phyloP scores from a whole-genome alignment of 2,888 invertebrate genomes.

The Callimorpha dominula region DNA sequence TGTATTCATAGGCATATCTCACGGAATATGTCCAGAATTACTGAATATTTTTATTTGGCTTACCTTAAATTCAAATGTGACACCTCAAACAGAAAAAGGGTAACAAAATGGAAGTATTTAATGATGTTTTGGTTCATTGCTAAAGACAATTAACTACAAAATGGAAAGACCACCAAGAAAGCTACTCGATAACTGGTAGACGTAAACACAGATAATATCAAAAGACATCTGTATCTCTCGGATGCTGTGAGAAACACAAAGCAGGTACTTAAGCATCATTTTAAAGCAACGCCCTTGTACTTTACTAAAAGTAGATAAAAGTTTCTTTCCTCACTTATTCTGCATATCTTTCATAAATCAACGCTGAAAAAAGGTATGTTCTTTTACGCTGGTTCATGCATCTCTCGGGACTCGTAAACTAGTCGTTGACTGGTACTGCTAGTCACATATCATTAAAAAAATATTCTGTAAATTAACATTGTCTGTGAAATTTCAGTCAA shows the following conservation, averaged over 20 bases:
- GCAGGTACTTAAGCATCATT: not conserved
- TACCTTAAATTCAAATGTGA: not conserved
- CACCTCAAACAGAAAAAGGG: not conserved
- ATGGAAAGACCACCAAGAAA: not conserved
- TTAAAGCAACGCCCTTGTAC: not conserved
- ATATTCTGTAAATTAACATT: no score
- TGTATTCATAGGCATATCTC: not conserved
- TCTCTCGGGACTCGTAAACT: no score
- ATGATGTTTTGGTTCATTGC: not conserved
- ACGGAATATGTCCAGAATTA: not conserved
- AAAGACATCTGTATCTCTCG: not conserved
- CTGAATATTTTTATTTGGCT: not conserved
- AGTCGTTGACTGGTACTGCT: no score
- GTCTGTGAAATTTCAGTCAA: no score
- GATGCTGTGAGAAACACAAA: not conserved
- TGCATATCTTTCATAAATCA: not conserved
- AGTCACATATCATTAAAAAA: no score
- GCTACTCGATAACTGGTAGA: not conserved
- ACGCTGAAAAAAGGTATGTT: no score
- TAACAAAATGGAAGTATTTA: not conserved
- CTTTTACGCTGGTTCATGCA: no score
- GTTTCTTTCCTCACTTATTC: not conserved
- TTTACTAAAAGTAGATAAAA: not conserved
- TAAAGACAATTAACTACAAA: not conserved
- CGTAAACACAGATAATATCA: not conserved